Base-by-base conservation (phyloP, 2,113 vertebrate genomes). In the Tapirus terrestris region DNA sequence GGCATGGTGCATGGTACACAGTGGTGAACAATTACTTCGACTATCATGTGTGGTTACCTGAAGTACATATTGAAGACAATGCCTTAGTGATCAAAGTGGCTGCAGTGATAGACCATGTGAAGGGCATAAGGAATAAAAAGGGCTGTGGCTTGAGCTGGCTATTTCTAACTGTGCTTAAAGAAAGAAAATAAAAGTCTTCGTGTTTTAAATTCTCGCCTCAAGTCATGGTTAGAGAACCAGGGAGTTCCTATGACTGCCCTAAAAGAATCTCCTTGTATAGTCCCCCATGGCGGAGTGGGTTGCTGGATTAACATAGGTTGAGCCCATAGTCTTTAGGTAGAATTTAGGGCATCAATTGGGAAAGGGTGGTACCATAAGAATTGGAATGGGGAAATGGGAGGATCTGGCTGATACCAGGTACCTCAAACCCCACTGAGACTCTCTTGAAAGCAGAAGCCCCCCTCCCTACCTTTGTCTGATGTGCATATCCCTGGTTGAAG, bases 161-260 rank as follows among this genome's bases (percentile, higher is more conserved):
- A 18, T 88, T 94, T 80, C 18, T 51, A 91, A 68, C 29, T 45
- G 10, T 68, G 23, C 39, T 36, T 72, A 73, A 95, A 83, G 39
- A 87, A 91, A 88, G 17, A 94, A 82, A 94, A 91, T 43, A 12
- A 77, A 94, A 91, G n/a, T 39, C 51, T 91, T 14, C 36, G 39
- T 14, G 68, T 95, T 83, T 93, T 73, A 72, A 91, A 58, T 91
- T 89, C 27, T 86, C 93, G 53, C 48, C 20, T 79, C 18, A 36
- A 73, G 17, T 4, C 67, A 43, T 73, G 39, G 60, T 56, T 95
- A 63, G 25, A 95, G 77, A 94, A 67, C 10, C 56, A 75, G 16
- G 25, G 65, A 89, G 6, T 84, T 92, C 16, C 82, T 73, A 27
- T 23, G 11, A 68, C 4, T 96, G n/a, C 18, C 13, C 18, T 76